Percentiles rank a stretch among this genome's conserved stretches.
Conservation (phyloP, 2,797 vertebrate species). For the Prunella strophiata region DNA sequence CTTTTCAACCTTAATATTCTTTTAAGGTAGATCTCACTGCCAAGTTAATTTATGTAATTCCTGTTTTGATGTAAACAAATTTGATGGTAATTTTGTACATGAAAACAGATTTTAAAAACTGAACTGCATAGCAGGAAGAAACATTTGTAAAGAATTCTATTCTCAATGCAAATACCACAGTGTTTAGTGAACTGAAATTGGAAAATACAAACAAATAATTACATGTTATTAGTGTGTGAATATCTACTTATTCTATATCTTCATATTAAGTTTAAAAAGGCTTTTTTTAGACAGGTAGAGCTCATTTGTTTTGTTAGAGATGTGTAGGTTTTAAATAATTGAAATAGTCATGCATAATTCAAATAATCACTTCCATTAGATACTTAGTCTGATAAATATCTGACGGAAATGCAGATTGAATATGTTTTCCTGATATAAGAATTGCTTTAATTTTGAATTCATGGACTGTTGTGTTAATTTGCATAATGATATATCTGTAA, state of each 20-base stretch:
- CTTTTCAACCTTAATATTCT: constrained; percentile 38
- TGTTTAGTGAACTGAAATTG: constrained; percentile 7
- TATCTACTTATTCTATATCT: background rate
- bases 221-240: background rate
- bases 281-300: constrained; percentile 5
- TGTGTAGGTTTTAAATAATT: constrained; percentile 59
- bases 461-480: constrained; percentile 44
- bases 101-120: background rate
- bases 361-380: constrained; percentile 68
- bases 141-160: background rate
- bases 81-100: background rate
- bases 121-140: background rate
- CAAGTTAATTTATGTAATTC: constrained; percentile 29
- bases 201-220: constrained; percentile 11
- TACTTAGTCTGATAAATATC: constrained; percentile 38
- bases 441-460: constrained; percentile 15
- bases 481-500: constrained; percentile 44
- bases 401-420: constrained; percentile 15
- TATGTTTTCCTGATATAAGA: background rate
- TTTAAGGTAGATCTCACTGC: background rate
- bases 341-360: constrained; percentile 64
- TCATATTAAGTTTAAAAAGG: constrained; percentile 10
- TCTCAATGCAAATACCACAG: background rate
- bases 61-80: constrained; percentile 23
- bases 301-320: constrained; percentile 62